Evolutionary conservation across 2,797 vertebrate genomes (phyloP).

Genomic region (Tinamus major): DNA sequence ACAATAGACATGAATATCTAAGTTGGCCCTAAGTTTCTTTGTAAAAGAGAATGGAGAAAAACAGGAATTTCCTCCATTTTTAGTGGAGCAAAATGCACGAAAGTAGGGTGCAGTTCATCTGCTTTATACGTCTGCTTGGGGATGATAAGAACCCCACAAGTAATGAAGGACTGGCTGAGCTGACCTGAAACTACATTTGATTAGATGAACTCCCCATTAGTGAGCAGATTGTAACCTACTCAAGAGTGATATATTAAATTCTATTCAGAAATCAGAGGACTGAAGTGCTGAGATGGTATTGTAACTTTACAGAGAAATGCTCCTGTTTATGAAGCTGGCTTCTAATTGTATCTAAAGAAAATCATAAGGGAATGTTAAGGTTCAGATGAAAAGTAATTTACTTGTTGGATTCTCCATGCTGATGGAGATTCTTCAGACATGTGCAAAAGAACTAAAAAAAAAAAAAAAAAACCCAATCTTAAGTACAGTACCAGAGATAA

Average conservation of each 20-base stretch:
- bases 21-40: neutral
- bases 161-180: neutral
- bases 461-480: neutral
- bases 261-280: neutral
- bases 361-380: neutral
- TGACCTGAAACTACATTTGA: neutral
- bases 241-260: neutral
- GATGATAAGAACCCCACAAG: neutral
- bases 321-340: neutral
- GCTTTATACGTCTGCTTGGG: neutral
- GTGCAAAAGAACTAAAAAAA: neutral
- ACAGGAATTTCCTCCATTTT: neutral
- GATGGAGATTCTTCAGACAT: neutral
- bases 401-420: neutral
- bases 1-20: neutral
- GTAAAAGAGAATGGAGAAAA: neutral
- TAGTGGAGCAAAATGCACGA: neutral
- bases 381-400: neutral
- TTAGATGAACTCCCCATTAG: constrained; percentile 3
- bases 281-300: constrained; percentile 24
- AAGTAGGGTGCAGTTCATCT: neutral
- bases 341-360: constrained; percentile 6
- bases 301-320: neutral
- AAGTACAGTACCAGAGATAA: neutral
- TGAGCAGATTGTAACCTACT: neutral